These are phyloP conservation scores for Porites cylindrica DNA, from an alignment of 92 coral and sea anemone species.

Conservation along the genomic window DNA sequence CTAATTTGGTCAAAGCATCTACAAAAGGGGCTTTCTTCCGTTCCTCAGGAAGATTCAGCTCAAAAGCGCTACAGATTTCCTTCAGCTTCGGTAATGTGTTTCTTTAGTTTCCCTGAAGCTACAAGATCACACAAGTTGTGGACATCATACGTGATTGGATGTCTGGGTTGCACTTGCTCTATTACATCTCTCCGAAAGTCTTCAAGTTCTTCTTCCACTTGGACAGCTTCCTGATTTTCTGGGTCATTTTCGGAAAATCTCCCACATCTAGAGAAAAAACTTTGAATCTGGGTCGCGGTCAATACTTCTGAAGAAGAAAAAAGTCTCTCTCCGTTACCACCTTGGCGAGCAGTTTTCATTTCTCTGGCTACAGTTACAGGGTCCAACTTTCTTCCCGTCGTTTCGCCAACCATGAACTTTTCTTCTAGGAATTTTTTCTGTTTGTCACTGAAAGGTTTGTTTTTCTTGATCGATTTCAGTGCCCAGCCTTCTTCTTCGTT, in stretches of 20 bases:
- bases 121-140: too few relatives aligned
- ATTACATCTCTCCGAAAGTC: not conserved
- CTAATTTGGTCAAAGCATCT: too few relatives aligned
- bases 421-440: conserved; percentile 45
- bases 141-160: too few relatives aligned
- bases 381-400: conserved; percentile 43
- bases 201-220: conserved; percentile 3
- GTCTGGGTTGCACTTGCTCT: too few relatives aligned
- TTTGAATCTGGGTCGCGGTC: conserved; percentile 6
- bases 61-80: too few relatives aligned
- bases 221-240: conserved; percentile 1
- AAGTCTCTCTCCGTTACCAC: not conserved
- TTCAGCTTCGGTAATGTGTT: too few relatives aligned
- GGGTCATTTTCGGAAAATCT: too few relatives aligned
- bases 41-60: too few relatives aligned
- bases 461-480: conserved; percentile 28
- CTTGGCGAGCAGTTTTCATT: conserved; percentile 22
- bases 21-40: too few relatives aligned
- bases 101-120: too few relatives aligned
- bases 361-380: conserved; percentile 37
- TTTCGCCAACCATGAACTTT: conserved; percentile 56
- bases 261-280: conserved; percentile 6
- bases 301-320: not conserved
- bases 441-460: conserved; percentile 44
- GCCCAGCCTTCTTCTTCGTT: conserved; percentile 48